Evolutionary conservation across 92 coral and sea anemone species (phyloP), one percentile per base, ranked within the genome.

Genomic region (Porites evermanni): DNA sequence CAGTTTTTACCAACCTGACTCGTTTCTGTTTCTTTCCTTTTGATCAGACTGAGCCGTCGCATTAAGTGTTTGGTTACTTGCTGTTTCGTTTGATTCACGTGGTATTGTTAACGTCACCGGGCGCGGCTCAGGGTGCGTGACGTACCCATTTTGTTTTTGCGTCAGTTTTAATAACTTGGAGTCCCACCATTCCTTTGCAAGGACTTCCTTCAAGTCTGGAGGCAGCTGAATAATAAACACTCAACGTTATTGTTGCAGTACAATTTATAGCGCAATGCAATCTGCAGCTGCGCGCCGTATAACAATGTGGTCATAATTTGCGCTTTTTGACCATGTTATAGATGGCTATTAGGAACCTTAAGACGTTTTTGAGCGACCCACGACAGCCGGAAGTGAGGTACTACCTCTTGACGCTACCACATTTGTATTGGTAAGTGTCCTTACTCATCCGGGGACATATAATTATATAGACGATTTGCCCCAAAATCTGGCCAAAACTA

Each of bases 161-260:
- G 79, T 83, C 26, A 83, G 79, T 24, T 61, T 67, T 12, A 72
- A 19, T 17, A 83, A 72, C 59, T 63, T 72, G 73, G 79, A 60
- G 52, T 74, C 53, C 80, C 72, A 74, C 87, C 87, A 83, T 47
- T 83, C 87, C 20, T 83, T 83, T 20, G 65, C 87, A 3, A 83
- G 72, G 64, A 24, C 80, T 3, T 21, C 18, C 59, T 32, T 51
- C 70, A 83, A 17, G 9, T 83, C 87, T 19, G 24, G 23, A 60
- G 87, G 87, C 4, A 83, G 73, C 87, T 83, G 77, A 23, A 52
- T 23, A 16, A 17, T 59, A 17, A 59, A 8, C 14, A 59, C 64
- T 12, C 1, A 59, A 59, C 64, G 17, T 10, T 59, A 59, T 2
- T 17, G 12, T 59, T 59, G 13, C 47, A 38, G 6, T 38, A 38